A percentile compares a stretch with the other conserved stretches of the same genome.
Conservation (phyloP, 1,140 invertebrate species). For the Drosophila sucinea region DNA sequence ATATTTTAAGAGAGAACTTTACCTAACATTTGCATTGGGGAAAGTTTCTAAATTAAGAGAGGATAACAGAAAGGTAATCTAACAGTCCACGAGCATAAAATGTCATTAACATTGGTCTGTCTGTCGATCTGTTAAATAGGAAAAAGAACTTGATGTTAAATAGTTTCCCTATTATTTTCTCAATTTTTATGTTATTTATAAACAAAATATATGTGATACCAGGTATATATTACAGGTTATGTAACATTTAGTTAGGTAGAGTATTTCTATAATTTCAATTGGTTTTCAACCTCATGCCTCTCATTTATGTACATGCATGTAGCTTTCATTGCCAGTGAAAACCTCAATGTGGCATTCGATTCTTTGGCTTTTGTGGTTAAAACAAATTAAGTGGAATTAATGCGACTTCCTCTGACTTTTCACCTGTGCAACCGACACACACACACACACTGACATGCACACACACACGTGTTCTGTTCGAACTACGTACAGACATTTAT, state of each 20-base stretch:
- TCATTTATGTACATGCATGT: not conserved
- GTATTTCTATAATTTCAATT: not conserved
- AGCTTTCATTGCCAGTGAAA: not conserved
- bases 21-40: not conserved
- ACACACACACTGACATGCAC: not conserved
- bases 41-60: not conserved
- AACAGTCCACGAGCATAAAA: not conserved
- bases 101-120: not conserved
- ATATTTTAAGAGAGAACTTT: not conserved
- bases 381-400: slow-evolving; percentile 79
- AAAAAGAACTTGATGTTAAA: not conserved
- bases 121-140: not conserved
- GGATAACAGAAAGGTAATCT: not conserved
- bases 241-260: no score
- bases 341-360: slow-evolving; percentile 34
- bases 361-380: slow-evolving; percentile 67
- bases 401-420: slow-evolving; percentile 69
- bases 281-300: not conserved
- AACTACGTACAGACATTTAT: slow-evolving; percentile 45
- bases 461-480: not conserved
- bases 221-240: no score
- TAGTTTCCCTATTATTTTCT: not conserved
- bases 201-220: not conserved
- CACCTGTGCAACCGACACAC: slow-evolving; percentile 62
- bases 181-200: not conserved